These are phyloP conservation scores for Passer domesticus DNA, from an alignment of 2,113 vertebrate genomes.

Conservation along the genomic window DNA sequence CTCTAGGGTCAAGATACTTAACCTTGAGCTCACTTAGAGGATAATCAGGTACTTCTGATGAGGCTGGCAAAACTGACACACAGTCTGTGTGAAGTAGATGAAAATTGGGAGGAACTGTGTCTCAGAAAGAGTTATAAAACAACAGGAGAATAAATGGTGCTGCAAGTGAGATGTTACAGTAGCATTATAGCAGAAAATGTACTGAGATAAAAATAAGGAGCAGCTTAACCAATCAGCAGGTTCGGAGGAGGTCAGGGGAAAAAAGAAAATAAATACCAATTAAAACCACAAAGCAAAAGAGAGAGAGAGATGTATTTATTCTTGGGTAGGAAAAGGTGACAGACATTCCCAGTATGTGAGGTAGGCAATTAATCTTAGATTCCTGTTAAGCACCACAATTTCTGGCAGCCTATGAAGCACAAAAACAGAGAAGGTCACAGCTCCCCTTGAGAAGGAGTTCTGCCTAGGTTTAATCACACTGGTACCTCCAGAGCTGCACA, in stretches of 20 bases:
- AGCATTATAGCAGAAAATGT: not conserved
- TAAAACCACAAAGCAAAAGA: not conserved
- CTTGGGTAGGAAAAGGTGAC: not conserved
- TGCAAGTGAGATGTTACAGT: not conserved
- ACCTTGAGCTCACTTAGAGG: not conserved
- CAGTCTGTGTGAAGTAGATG: not conserved
- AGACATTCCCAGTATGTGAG: not conserved
- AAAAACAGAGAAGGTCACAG: not conserved
- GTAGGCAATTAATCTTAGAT: not conserved
- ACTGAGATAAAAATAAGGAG: not conserved
- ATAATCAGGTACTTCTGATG: constrained; percentile 13
- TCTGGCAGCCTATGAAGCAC: not conserved
- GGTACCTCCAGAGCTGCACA: not conserved
- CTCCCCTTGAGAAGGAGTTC: not conserved
- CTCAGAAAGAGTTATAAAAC: not conserved
- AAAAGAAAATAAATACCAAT: not conserved
- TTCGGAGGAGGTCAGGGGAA: not conserved
- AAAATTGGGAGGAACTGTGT: not conserved
- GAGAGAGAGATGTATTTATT: not conserved
- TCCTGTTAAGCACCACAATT: not conserved
- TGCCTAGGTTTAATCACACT: not conserved
- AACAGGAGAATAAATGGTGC: not conserved
- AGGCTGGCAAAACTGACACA: not conserved
- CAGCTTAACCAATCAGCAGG: not conserved
- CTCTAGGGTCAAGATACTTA: constrained; percentile 3